Conservation (phyloP, 2,113 vertebrate species). For the Plestiodon gilberti region DNA sequence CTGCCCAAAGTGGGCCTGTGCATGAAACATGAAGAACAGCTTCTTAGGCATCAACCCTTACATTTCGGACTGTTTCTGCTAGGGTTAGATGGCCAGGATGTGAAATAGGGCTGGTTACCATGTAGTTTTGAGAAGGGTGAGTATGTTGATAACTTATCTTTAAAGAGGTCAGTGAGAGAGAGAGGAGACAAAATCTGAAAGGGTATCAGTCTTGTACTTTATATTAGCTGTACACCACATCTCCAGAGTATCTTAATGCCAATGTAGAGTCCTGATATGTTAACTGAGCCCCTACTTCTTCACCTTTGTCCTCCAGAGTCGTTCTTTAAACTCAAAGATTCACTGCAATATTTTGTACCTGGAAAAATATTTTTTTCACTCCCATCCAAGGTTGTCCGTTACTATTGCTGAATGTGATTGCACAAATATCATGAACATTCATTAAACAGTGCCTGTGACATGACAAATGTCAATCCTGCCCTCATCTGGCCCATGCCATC, state of each 20-base stretch:
- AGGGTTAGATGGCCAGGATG: not conserved
- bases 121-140: not conserved
- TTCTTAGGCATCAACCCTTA: not conserved
- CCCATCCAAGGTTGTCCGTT: too few species aligned
- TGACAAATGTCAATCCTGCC: too few species aligned
- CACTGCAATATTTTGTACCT: not conserved
- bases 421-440: too few species aligned
- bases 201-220: not conserved
- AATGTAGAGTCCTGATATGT: not conserved
- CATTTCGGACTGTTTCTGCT: not conserved
- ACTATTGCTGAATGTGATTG: not conserved
- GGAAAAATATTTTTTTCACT: not conserved
- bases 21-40: not conserved
- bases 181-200: not conserved
- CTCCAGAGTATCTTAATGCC: not conserved
- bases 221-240: not conserved
- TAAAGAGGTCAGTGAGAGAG: too few species aligned
- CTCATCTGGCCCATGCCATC: not conserved
- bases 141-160: not conserved
- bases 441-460: too few species aligned
- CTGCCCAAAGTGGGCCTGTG: not conserved
- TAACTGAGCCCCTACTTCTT: not conserved
- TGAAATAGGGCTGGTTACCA: not conserved
- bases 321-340: not conserved
- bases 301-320: not conserved